phyloP scores from a whole-genome alignment of 1,140 invertebrate species.

The Aradophagus sp. region DNA sequence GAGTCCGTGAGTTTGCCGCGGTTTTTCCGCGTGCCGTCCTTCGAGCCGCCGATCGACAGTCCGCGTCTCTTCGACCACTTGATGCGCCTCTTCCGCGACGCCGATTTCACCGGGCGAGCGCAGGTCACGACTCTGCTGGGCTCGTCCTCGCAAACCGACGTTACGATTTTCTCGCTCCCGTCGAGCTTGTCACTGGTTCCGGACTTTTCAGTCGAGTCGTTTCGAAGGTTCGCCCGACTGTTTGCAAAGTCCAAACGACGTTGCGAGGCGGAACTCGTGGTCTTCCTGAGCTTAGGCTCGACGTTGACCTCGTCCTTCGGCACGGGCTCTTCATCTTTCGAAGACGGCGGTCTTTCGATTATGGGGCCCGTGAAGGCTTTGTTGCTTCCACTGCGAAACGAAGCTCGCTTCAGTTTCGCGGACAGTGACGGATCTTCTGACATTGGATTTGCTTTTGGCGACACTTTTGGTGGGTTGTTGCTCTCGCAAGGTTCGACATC shows the following conservation, averaged over 20 bases:
- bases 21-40: constrained; percentile 46
- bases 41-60: constrained; percentile 26
- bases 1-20: constrained; percentile 35
- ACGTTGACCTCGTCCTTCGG: neutral
- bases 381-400: constrained; percentile 65
- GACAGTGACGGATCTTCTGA: too few species aligned
- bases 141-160: constrained; percentile 30
- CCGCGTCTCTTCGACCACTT: constrained; percentile 63
- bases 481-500: neutral
- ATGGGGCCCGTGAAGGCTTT: constrained; percentile 25
- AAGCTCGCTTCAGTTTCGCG: constrained; percentile 65
- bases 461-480: constrained; percentile 30
- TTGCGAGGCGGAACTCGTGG: too few species aligned
- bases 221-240: too few species aligned
- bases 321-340: constrained; percentile 11
- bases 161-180: constrained; percentile 26
- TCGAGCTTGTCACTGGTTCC: constrained; percentile 16
- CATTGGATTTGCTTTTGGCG: too few species aligned
- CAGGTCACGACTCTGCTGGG: constrained; percentile 20
- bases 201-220: constrained; percentile 41
- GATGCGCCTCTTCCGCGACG: constrained; percentile 63
- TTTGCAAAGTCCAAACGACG: too few species aligned
- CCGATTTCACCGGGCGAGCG: constrained; percentile 65
- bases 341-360: constrained; percentile 24
- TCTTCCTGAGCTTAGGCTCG: constrained; percentile 25